Evolutionary conservation across 2,113 vertebrate species (phyloP).

Genomic region (Tor tambroides): DNA sequence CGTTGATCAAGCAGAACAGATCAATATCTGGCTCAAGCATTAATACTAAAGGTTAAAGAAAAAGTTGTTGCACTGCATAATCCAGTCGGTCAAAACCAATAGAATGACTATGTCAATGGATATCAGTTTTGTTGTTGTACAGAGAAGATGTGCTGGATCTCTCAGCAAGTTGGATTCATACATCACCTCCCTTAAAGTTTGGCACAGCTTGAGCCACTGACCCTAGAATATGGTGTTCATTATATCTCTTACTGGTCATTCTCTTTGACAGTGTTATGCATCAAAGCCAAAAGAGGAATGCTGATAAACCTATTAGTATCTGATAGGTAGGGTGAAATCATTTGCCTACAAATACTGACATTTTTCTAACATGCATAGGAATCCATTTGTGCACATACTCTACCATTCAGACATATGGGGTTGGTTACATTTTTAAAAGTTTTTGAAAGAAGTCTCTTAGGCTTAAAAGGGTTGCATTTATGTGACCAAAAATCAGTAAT

Average conservation of each 20-base stretch:
- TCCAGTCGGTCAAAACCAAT: background rate
- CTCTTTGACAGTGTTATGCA: constrained; percentile 8
- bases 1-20: background rate
- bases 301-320: background rate
- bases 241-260: background rate
- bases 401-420: too few species aligned
- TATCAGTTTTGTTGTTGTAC: background rate
- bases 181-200: constrained; percentile 8
- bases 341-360: background rate
- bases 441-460: too few species aligned
- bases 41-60: background rate
- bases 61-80: background rate
- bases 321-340: background rate
- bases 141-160: background rate
- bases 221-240: background rate
- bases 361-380: background rate
- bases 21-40: background rate
- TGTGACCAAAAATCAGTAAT: too few species aligned
- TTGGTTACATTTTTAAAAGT: too few species aligned
- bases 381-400: too few species aligned
- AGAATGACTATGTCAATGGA: background rate
- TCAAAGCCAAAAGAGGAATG: background rate
- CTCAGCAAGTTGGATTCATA: background rate
- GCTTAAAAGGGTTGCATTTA: too few species aligned
- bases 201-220: background rate